phyloP scores from a whole-genome alignment of 2,888 invertebrate genomes.

The Gastracanthus pulcherrimus region DNA sequence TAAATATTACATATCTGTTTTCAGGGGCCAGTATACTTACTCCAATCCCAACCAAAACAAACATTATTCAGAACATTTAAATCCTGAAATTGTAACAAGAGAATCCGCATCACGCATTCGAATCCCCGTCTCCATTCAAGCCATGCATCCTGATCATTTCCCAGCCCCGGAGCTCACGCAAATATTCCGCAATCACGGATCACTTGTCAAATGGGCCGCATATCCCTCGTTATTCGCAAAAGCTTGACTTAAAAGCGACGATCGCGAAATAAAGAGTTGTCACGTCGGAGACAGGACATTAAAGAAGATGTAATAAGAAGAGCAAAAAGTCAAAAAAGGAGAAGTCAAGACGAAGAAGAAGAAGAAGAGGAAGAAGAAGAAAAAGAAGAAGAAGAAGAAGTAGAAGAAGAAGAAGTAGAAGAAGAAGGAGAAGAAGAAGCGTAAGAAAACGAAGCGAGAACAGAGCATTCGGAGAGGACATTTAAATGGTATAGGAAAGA shows the following conservation, averaged over 20 bases:
- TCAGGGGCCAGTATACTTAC: too few relatives aligned
- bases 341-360: not conserved
- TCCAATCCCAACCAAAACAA: too few relatives aligned
- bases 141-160: not conserved
- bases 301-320: constrained; percentile 55
- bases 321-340: not conserved
- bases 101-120: too few relatives aligned
- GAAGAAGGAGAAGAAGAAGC: constrained; percentile 6
- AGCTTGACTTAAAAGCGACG: constrained; percentile 44
- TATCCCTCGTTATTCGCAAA: constrained; percentile 45
- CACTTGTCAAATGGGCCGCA: constrained; percentile 25
- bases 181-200: constrained; percentile 37
- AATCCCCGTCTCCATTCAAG: not conserved
- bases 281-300: constrained; percentile 55
- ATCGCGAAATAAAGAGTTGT: constrained; percentile 57
- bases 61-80: too few relatives aligned
- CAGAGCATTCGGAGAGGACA: constrained; percentile 44
- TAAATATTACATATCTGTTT: too few relatives aligned
- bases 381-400: not conserved
- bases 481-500: constrained; percentile 41
- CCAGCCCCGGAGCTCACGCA: not conserved
- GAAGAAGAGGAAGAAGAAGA: not conserved
- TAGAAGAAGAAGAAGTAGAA: not conserved
- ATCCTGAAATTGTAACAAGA: too few relatives aligned
- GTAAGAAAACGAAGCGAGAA: constrained; percentile 51